Conservation (phyloP, 2,797 vertebrate species). For the Limnodromus scolopaceus region DNA sequence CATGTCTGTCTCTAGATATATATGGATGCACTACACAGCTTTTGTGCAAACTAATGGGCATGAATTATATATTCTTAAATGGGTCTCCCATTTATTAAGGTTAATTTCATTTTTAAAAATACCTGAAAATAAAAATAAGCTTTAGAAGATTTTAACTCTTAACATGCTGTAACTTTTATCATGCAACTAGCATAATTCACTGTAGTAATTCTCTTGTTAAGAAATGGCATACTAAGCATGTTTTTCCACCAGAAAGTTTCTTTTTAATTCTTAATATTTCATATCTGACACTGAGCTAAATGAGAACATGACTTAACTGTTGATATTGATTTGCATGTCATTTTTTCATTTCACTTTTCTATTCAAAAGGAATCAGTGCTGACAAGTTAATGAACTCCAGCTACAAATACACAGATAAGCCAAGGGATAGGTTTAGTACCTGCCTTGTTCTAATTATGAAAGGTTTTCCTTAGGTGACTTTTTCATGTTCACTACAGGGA, state of each 20-base stretch:
- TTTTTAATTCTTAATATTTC: neutral
- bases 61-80: neutral
- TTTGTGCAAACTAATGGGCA: neutral
- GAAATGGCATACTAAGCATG: neutral
- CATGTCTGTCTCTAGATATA: neutral
- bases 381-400: constrained; percentile 78
- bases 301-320: constrained; percentile 28
- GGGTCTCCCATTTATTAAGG: neutral
- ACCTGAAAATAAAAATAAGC: neutral
- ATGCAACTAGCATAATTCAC: neutral
- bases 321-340: constrained; percentile 54
- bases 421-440: constrained; percentile 41
- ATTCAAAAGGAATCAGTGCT: constrained; percentile 60
- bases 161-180: neutral
- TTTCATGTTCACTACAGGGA: constrained; percentile 28
- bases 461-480: constrained; percentile 37
- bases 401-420: constrained; percentile 66
- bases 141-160: neutral
- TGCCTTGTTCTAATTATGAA: constrained; percentile 66
- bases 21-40: neutral
- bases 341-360: constrained; percentile 60
- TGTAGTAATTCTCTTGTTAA: neutral
- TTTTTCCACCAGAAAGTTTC: constrained; percentile 19
- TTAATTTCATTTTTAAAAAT: neutral
- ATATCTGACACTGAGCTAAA: constrained; percentile 25